Evolutionary conservation across 2,113 vertebrate species (phyloP), one percentile per base, ranked within the genome.

Genomic region (Lycaon pictus): DNA sequence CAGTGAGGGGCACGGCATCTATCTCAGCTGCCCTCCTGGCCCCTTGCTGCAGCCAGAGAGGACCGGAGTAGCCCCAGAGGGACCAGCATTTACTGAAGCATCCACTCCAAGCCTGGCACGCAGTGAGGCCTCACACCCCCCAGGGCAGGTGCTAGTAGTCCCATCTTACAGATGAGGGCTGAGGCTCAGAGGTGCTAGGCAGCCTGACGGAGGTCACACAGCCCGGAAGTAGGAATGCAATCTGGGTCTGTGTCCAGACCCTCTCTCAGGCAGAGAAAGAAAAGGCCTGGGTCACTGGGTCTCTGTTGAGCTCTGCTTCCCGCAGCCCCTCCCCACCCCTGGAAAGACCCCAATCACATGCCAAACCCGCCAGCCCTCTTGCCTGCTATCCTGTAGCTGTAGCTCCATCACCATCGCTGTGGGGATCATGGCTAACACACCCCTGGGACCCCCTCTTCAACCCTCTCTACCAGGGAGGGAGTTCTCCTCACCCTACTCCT

Each of bases 101-200:
- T 12, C 17, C 37, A 37, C 3, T 0, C 15, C 27, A 25, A 7
- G 53, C 51, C 51, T 16, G 89, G 72, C 65, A 11, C 69, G 74
- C 27, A 1, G 0, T 1, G 27, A 51, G 22, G 20, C 60, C 82
- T 5, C 85, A 81, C 32, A 87, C 25, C 2, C 6, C 17, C 29
- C 9, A 7, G 53, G 63, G 62, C 65, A 22, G 35, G 10, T 35
- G 29, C 51, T 37, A 25, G 83, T 0, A 32, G 20, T 7, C 62
- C 62, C 62, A 22, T 58, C 93, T 69, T 29, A 87, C 69, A 77
- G 58, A 82, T 63, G 69, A 29, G 56, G 77, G 60, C 74, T 77
- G 80, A 88, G 63, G 71, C 80, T 72, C 9, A 0, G 71, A 72
- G 23, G 13, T 20, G 32, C 29, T n/a, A 35, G 63, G 29, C 0